Evolutionary conservation across 1,140 invertebrate genomes (phyloP).

Genomic region (Eufriesea mexicana): DNA sequence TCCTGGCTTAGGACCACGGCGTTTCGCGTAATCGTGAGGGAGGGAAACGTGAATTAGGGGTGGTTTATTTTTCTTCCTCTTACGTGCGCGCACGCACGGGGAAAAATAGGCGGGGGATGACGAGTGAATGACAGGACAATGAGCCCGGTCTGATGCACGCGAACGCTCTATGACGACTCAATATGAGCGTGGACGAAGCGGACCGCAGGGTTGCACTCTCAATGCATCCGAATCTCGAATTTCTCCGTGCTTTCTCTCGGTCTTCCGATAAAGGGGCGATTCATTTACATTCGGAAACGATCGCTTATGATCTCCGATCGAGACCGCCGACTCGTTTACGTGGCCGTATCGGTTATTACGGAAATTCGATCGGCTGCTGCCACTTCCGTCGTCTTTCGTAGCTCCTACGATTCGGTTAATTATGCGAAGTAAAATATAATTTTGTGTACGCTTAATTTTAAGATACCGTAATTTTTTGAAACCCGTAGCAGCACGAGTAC

Average conservation of each 20-base stretch:
- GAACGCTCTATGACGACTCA: slow-evolving; percentile 82
- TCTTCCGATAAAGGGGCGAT: slow-evolving; percentile 20
- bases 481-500: too few species aligned
- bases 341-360: slow-evolving; percentile 41
- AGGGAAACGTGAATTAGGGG: slow-evolving; percentile 76
- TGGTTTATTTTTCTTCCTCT: slow-evolving; percentile 79
- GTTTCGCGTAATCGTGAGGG: slow-evolving; percentile 54
- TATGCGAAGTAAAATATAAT: neutral
- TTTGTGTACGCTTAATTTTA: too few species aligned
- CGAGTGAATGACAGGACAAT: slow-evolving; percentile 83
- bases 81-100: slow-evolving; percentile 28
- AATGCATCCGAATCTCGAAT: slow-evolving; percentile 72
- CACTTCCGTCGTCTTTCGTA: neutral
- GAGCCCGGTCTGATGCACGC: slow-evolving; percentile 79
- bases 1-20: slow-evolving; percentile 63
- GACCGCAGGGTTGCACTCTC: slow-evolving; percentile 76
- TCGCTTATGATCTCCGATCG: slow-evolving; percentile 34
- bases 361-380: slow-evolving; percentile 40
- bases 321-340: slow-evolving; percentile 1
- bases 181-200: slow-evolving; percentile 67
- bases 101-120: slow-evolving; percentile 76
- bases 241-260: neutral
- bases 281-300: slow-evolving; percentile 62
- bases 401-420: slow-evolving; percentile 12
- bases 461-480: too few species aligned